Evolutionary conservation across 2,113 vertebrate species (phyloP).

Genomic region (Silurus glanis): DNA sequence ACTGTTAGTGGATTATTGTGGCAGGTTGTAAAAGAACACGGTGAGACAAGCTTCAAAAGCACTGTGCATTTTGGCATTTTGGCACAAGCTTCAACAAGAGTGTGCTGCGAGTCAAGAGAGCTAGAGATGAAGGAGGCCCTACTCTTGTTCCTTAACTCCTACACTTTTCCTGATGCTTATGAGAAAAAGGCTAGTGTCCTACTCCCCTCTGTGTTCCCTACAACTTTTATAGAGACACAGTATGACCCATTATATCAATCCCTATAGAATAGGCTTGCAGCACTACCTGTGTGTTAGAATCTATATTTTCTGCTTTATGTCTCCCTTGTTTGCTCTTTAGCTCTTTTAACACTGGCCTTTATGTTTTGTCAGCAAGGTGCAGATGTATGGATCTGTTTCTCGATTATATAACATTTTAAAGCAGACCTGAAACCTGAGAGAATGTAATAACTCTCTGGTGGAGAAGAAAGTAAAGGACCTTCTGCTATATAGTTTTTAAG

Average conservation of each 20-base stretch:
- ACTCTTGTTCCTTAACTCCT: slow-evolving; percentile 11
- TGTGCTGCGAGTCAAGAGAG: slow-evolving; percentile 44
- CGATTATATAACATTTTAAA: background rate
- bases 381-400: background rate
- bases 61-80: slow-evolving; percentile 8
- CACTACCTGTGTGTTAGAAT: background rate
- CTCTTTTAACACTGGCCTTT: background rate
- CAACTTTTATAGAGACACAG: slow-evolving; percentile 52
- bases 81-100: slow-evolving; percentile 24
- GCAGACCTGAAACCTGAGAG: background rate
- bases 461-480: background rate
- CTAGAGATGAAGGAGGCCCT: slow-evolving; percentile 47
- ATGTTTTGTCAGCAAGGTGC: background rate
- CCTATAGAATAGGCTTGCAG: background rate
- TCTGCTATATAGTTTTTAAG: background rate
- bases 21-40: slow-evolving; percentile 64
- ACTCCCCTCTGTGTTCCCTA: background rate
- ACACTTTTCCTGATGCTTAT: background rate
- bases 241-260: slow-evolving; percentile 13
- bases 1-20: slow-evolving; percentile 67
- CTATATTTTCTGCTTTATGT: slow-evolving; percentile 9
- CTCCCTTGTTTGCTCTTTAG: background rate
- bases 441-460: background rate
- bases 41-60: slow-evolving; percentile 64
- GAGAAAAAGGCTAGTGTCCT: background rate